A percentile compares a stretch with the other conserved stretches of the same genome.
These are phyloP conservation scores for Xestia sexstrigata DNA, from an alignment of 2,888 invertebrate genomes.

Conservation along the genomic window DNA sequence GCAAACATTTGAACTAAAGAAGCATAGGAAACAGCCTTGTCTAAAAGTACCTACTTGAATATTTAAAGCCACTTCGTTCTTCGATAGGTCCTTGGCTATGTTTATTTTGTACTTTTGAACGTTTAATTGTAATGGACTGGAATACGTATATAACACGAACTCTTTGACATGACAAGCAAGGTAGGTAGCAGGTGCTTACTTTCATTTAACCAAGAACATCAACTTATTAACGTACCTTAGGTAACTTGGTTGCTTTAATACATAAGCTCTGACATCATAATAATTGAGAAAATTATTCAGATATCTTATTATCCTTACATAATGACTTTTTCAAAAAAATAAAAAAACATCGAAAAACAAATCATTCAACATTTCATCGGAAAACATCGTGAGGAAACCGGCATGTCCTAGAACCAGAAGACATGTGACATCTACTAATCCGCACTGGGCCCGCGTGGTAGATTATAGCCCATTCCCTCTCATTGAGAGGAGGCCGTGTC, in stretches of 20 bases:
- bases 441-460: too few relatives aligned
- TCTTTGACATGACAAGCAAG: neutral
- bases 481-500: too few relatives aligned
- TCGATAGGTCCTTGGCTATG: neutral
- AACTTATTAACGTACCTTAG: neutral
- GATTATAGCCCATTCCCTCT: too few relatives aligned
- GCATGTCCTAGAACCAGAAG: too few relatives aligned
- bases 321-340: too few relatives aligned
- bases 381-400: too few relatives aligned
- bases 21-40: neutral
- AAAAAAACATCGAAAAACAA: too few relatives aligned
- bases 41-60: too few relatives aligned
- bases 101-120: conserved; percentile 11
- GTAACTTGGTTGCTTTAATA: neutral
- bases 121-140: neutral
- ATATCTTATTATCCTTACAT: neutral
- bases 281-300: neutral
- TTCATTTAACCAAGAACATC: neutral
- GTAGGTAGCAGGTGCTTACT: neutral
- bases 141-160: neutral
- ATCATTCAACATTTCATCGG: too few relatives aligned
- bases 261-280: neutral
- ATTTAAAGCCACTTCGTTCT: too few relatives aligned
- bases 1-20: conserved; percentile 31
- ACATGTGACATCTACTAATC: too few relatives aligned